Base-by-base conservation (phyloP, 2,797 vertebrate species). In the Distichodus sexfasciatus region DNA sequence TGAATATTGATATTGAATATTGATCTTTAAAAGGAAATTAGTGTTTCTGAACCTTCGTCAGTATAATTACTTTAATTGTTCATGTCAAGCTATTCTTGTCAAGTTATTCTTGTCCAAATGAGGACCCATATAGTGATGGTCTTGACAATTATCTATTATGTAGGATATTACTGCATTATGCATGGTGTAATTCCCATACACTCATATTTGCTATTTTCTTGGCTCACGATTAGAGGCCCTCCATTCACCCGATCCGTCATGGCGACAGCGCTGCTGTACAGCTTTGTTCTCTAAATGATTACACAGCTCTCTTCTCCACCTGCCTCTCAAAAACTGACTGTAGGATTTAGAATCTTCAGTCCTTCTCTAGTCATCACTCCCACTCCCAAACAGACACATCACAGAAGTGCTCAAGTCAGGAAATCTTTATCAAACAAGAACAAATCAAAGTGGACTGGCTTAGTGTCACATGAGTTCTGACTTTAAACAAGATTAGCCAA, bases 201-300 rank as follows among this genome's bases (percentile, higher is more conserved):
- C 26, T 35, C 29, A 51, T 58, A 58, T 69, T 69, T 65, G 71
- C 60, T 60, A 54, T 69, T 57, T 47, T 23, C 43, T 46, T 24
- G n/a, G 41, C 33, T 46, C 48, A 38, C 57, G 62, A 66, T 71
- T 50, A 74, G 53, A 29, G n/a, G 62, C 15, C 50, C 51, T 67
- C 38, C 44, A 50, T 66, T 66, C 63, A 36, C 44, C 43, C 11
- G 51, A 76, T 79, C 73, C 69, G 71, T 79, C 78, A 63, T 15
- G 36, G 55, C 36, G 55, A 75, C 69, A 67, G 71, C 17, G 21
- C 21, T 58, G 19, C 48, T 11, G 11, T 47, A 58, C 57, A 29
- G 43, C 65, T 51, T n/a, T 28, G 67, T 48, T 72, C 71, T 60
- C 15, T 17, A 40, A 69, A 51, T 43, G 69, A 75, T 58, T 66